Base-by-base conservation (phyloP, 2,888 invertebrate genomes). In the Drosophila suboccidentalis region DNA sequence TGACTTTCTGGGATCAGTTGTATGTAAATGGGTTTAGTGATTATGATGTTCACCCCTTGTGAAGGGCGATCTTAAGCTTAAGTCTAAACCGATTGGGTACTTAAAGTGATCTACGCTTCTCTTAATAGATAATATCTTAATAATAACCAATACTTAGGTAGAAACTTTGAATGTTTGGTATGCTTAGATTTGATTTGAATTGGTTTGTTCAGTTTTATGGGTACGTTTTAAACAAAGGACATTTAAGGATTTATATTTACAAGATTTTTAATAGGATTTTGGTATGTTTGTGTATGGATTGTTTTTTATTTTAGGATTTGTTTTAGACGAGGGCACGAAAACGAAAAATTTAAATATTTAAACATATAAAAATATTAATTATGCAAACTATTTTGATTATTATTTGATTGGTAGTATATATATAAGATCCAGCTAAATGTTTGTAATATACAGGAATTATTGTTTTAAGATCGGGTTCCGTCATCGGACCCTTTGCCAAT, bases 261-360 rank as follows among this genome's bases (percentile, higher is more conserved):
- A 90, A 83, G 84, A 78, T 80, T 78, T 71, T 68, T 26, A 57
- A 68, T 72, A 71, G 89, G 89, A 78, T 70, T 74, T 55, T 59
- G 68, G 55, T 72, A 51, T 77, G 58, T 78, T 62, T 75, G 75
- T 77, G 75, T 59, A 46, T 34, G 83, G 80, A 78, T 76, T 71
- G 64, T 79, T 76, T 78, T 71, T 70, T 77, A 78, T 74, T 80
- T 71, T 69, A 54, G 88, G 82, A 88, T 70, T 76, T 82, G 76
- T 82, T 87, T 87, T 85, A 92, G 92, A 92, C 92, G 90, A 90
- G 92, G 92, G 92, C 92, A 92, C 92, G 85, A 91, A 82, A 92
- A 91, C 83, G 80, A 82, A 91, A 91, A 89, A 80, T 68, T 71
- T 74, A 83, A 82, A 90, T 80, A 90, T 85, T 79, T 78, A 89